Conservation (phyloP, 1,140 invertebrate genomes). For the Aphaenogaster floridana region DNA sequence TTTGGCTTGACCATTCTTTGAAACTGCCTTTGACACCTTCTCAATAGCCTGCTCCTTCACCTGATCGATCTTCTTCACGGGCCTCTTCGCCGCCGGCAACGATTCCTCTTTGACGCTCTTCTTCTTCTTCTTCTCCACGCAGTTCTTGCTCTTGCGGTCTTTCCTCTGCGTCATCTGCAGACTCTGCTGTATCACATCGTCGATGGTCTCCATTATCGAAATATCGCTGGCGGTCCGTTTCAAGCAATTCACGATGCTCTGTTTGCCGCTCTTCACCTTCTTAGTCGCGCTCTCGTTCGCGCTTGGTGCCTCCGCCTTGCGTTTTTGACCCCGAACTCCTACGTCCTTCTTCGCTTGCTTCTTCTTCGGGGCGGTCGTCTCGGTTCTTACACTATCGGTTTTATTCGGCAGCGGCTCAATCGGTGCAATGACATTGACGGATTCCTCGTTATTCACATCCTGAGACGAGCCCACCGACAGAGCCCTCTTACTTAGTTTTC, state of each 20-base stretch:
- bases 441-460: constrained; percentile 62
- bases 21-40: constrained; percentile 83
- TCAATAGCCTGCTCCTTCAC: constrained; percentile 84
- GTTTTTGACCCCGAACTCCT: constrained; percentile 65
- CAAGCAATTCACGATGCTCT: constrained; percentile 62
- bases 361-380: constrained; percentile 74
- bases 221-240: constrained; percentile 82
- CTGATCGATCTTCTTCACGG: constrained; percentile 86
- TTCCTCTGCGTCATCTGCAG: constrained; percentile 84
- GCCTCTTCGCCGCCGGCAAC: constrained; percentile 86
- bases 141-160: constrained; percentile 75
- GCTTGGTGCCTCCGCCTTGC: constrained; percentile 71
- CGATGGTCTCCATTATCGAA: constrained; percentile 85
- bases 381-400: constrained; percentile 52
- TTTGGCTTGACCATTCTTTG: constrained; percentile 78
- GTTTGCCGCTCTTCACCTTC: constrained; percentile 78
- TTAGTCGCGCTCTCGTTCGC: constrained; percentile 69
- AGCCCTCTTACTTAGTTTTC: constrained; percentile 82
- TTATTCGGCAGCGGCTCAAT: constrained; percentile 62
- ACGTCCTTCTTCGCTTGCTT: constrained; percentile 76
- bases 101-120: constrained; percentile 86
- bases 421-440: constrained; percentile 48
- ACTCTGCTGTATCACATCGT: constrained; percentile 83
- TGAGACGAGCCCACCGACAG: constrained; percentile 80
- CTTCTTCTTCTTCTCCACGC: constrained; percentile 69